Evolutionary conservation across 2,797 vertebrate species (phyloP), one percentile per base, ranked within the genome.

Genomic region (Characodon lateralis): DNA sequence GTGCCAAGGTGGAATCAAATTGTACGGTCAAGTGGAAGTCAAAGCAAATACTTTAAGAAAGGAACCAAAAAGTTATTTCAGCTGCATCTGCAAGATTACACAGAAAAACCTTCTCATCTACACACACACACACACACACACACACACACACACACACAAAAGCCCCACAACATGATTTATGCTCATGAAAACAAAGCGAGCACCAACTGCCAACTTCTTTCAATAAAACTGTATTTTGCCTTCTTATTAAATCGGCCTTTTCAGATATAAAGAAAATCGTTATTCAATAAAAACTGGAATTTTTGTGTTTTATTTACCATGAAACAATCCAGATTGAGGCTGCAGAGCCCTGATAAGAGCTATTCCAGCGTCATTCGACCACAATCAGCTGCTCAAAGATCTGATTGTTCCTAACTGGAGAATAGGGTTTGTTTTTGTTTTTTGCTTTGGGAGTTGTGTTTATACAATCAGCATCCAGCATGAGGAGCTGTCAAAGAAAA

Each of bases 331-430:
- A 2, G 76, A 51, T 39, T 24, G 63, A 75, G 88, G 86, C 91
- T 92, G 91, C 83, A 70, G 77, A 71, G 82, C 22, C 39, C 84
- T 82, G 91, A 94, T 93, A 92, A 92, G 88, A 88, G 79, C 73
- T 74, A 50, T 66, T 7, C 72, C 76, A 75, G 77, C 56, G 63
- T 78, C 78, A 56, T 70, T 83, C 8, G 41, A 78, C 78, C 76
- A 59, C 80, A 89, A 89, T 90, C 85, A 78, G 85, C 48, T 22
- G 76, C 78, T 81, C 81, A 72, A 61, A 85, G 79, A 72, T 51
- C 55, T 8, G 66, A 89, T 92, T 94, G 88, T 92, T 89, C 76
- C 55, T 78, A 48, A 7, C 41, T 39, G 74, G 69, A 81, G 74
- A 83, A 61, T 61, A 63, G 75, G 74, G 78, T 41, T 26, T 24